Conservation (phyloP, 2,797 vertebrate genomes). For the Pygocentrus nattereri region DNA sequence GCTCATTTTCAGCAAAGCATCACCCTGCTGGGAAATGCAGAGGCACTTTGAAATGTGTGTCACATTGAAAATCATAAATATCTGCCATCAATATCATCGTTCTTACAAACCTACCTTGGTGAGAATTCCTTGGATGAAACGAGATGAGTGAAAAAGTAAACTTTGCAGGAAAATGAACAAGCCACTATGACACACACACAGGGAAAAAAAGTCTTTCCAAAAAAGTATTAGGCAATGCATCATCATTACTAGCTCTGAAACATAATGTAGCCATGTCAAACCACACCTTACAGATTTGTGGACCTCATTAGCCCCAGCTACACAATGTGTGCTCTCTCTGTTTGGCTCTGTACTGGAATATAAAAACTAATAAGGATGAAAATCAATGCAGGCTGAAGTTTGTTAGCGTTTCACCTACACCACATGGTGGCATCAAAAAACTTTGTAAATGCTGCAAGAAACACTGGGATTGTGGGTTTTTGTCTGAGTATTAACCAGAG, state of each 20-base stretch:
- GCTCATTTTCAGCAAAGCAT: neutral
- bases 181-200: conserved; percentile 52
- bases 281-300: conserved; percentile 16
- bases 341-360: neutral
- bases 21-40: neutral
- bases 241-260: conserved; percentile 65
- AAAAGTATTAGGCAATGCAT: conserved; percentile 68
- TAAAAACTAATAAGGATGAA: neutral
- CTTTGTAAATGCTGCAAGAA: neutral
- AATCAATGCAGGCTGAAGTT: neutral
- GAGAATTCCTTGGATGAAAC: conserved; percentile 35
- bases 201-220: conserved; percentile 52
- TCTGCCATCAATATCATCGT: neutral
- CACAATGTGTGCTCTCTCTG: neutral
- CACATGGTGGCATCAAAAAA: neutral
- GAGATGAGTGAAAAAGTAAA: conserved; percentile 54
- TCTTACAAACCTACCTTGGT: neutral
- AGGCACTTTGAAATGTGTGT: neutral
- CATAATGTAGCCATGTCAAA: conserved; percentile 12
- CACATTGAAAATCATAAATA: conserved; percentile 4
- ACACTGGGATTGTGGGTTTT: neutral
- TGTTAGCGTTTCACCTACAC: neutral
- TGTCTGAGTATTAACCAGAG: too few species aligned
- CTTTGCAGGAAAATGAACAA: conserved; percentile 58
- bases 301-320: conserved; percentile 29